phyloP scores from a whole-genome alignment of 1,140 invertebrate genomes.

The Drosophila bifasciata region DNA sequence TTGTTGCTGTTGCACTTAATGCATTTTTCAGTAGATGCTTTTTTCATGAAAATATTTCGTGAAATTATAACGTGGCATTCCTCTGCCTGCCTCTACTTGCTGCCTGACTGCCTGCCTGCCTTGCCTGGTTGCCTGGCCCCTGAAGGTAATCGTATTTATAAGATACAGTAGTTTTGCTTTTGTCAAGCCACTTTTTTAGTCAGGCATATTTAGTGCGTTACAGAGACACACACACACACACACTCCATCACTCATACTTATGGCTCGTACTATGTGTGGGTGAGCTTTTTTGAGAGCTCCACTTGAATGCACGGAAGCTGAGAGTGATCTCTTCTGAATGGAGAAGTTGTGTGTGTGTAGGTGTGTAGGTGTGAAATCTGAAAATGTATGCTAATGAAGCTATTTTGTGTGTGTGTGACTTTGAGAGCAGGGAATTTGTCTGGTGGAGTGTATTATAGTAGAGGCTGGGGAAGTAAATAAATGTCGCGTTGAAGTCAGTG shows the following conservation, averaged over 20 bases:
- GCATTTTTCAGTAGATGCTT: conserved; percentile 79
- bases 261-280: conserved; percentile 20
- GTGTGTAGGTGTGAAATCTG: conserved; percentile 35
- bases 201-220: conserved; percentile 51
- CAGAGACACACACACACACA: too few relatives aligned
- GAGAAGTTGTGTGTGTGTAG: conserved; percentile 6
- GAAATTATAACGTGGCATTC: conserved; percentile 73
- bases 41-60: conserved; percentile 78
- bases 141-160: conserved; percentile 70
- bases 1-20: conserved; percentile 65
- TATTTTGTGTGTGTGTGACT: neutral
- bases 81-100: conserved; percentile 36
- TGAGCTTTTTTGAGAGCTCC: conserved; percentile 38
- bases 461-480: too few relatives aligned
- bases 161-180: conserved; percentile 67
- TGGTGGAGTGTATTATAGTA: too few relatives aligned
- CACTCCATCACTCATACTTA: neutral
- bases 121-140: too few relatives aligned
- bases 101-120: conserved; percentile 1
- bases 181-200: conserved; percentile 58
- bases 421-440: conserved; percentile 22
- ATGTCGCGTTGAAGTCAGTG: too few relatives aligned
- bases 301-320: neutral
- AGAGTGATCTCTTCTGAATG: conserved; percentile 2
- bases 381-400: conserved; percentile 38